Conservation (phyloP, 1,140 invertebrate species). For the Drosophila prosaltans region DNA sequence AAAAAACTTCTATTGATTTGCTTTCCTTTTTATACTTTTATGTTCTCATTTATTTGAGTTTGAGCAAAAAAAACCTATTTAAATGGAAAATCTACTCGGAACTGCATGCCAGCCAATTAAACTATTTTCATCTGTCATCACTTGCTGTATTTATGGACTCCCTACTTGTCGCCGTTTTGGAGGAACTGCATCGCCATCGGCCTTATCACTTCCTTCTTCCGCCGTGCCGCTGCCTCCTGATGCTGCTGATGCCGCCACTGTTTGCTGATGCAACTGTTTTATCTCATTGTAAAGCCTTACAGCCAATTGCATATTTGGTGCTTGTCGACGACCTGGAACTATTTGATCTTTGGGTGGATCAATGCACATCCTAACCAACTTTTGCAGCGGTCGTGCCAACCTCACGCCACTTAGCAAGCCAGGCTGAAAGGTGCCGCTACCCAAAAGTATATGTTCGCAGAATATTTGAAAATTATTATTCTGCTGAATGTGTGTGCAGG, state of each 20-base stretch:
- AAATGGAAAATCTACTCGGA: slow-evolving; percentile 8
- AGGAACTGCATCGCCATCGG: background rate
- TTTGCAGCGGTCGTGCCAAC: slow-evolving; percentile 53
- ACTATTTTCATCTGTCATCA: slow-evolving; percentile 29
- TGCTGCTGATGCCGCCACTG: slow-evolving; percentile 49
- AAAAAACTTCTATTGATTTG: background rate
- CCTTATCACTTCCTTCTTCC: slow-evolving; percentile 25
- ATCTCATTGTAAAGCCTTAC: slow-evolving; percentile 72
- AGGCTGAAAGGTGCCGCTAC: slow-evolving; percentile 64
- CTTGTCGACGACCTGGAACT: slow-evolving; percentile 53
- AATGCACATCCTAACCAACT: slow-evolving; percentile 65
- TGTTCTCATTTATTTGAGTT: slow-evolving; percentile 1
- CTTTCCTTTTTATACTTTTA: slow-evolving; percentile 38
- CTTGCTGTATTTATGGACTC: background rate
- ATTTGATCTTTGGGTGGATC: slow-evolving; percentile 70
- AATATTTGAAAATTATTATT: slow-evolving; percentile 80
- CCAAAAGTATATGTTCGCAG: slow-evolving; percentile 66
- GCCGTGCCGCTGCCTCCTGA: background rate
- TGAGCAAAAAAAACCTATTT: background rate
- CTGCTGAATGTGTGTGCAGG: slow-evolving; percentile 70
- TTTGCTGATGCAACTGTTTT: slow-evolving; percentile 68
- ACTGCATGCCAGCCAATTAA: slow-evolving; percentile 38
- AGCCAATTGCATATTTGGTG: slow-evolving; percentile 66
- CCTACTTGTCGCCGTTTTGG: slow-evolving; percentile 16
- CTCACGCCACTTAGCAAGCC: slow-evolving; percentile 66